Percentiles rank a stretch among this genome's conserved stretches.
Evolutionary conservation across 2,797 vertebrate species (phyloP).

Genomic region (Esox lucius): DNA sequence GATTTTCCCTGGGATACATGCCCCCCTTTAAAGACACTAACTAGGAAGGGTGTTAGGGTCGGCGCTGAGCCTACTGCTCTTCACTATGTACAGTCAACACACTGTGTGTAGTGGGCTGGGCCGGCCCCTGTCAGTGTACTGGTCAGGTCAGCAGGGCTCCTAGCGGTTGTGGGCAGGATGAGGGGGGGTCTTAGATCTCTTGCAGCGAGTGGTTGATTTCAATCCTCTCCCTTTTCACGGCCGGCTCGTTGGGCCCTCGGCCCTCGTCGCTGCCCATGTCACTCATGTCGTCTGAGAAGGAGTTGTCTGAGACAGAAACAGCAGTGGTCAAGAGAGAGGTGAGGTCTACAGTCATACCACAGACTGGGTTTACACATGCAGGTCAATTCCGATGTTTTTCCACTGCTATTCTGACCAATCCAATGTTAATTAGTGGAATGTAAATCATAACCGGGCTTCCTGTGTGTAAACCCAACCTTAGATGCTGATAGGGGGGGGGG

Average conservation of each 20-base stretch:
- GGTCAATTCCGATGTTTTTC: too few species aligned
- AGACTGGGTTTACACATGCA: too few species aligned
- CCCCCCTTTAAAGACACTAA: constrained; percentile 34
- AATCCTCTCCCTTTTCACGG: constrained; percentile 89
- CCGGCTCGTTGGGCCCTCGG: constrained; percentile 76
- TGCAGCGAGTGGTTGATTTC: constrained; percentile 89
- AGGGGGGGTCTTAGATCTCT: constrained; percentile 77
- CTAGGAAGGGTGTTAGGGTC: constrained; percentile 15
- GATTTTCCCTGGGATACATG: constrained; percentile 29
- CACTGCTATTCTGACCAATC: too few species aligned
- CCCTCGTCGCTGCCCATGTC: constrained; percentile 79
- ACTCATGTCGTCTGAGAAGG: constrained; percentile 84
- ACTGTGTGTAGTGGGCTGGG: constrained; percentile 28
- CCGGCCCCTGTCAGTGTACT: too few species aligned
- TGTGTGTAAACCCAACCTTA: not conserved
- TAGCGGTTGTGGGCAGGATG: not conserved
- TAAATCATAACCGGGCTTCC: too few species aligned
- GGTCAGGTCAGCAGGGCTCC: not conserved
- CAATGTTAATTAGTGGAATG: too few species aligned
- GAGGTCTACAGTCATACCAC: not conserved
- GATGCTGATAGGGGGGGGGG: too few species aligned
- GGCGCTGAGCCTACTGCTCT: constrained; percentile 44
- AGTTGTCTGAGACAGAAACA: constrained; percentile 66
- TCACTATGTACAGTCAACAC: constrained; percentile 61
- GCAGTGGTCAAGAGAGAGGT: not conserved